Evolutionary conservation across 2,113 vertebrate genomes (phyloP), one percentile per base, ranked within the genome.

Genomic region (Periophthalmodon schlosseri): DNA sequence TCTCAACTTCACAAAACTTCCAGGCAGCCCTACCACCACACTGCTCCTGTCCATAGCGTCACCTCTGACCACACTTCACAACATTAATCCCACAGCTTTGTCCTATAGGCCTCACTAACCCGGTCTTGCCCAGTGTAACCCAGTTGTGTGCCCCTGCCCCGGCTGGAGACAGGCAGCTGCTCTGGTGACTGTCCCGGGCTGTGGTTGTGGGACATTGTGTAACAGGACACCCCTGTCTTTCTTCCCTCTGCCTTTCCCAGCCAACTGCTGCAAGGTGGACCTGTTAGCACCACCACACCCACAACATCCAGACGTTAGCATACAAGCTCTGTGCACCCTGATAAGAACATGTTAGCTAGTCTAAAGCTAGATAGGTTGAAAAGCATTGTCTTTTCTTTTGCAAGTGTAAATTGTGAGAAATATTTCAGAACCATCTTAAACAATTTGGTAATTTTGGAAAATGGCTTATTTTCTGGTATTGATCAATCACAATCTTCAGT

Each of bases 181-280:
- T 70, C n/a, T 15, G 69, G 86, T 84, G 74, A 69, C 56, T 84
- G 61, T 80, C 84, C 78, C 69, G 28, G 28, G 28, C 4, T 2
- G 47, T 21, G 56, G 28, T 82, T 80, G 72, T 81, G 33, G 52
- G 63, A 65, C 72, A 68, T 82, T 86, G 81, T 85, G 87, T 88
- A 89, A 91, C 75, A 65, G 16, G 84, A 88, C 82, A 85, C 72
- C 70, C 54, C 67, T 79, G 2, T 20, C 2, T 83, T 39, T 5
- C 28, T 39, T 9, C 36, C 84, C 82, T 79, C 67, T 80, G 73
- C 14, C 68, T 50, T 28, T 72, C 28, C 20, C 78, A 12, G 61
- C 78, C 83, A 88, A 81, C 86, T 89, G 85, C 56, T 60, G 76
- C 69, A 80, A 82, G 74, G 75, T 74, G 77, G 81, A 87, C 71